These are phyloP conservation scores for Popillia japonica DNA, from an alignment of 1,140 invertebrate species.

Conservation along the genomic window DNA sequence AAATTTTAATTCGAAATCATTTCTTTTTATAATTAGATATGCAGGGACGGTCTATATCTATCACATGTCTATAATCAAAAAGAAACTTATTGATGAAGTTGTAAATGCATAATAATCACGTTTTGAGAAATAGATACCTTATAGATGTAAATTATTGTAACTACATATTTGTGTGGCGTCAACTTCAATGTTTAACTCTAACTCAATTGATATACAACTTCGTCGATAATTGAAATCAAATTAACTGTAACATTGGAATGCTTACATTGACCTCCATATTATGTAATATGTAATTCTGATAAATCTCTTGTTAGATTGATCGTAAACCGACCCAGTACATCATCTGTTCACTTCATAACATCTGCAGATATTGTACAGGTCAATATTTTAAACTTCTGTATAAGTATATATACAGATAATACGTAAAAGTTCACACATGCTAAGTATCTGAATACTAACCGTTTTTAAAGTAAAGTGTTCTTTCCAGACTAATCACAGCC, in stretches of 20 bases:
- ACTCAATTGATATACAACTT: neutral
- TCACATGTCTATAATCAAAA: conserved; percentile 32
- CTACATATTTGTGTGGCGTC: neutral
- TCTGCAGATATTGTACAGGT: conserved; percentile 39
- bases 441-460: too few species aligned
- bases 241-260: conserved; percentile 10
- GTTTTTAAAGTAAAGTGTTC: too few species aligned
- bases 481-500: too few species aligned
- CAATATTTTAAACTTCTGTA: conserved; percentile 4
- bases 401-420: neutral
- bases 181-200: neutral
- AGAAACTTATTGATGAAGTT: conserved; percentile 17
- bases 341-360: conserved; percentile 35
- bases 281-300: conserved; percentile 27
- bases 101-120: neutral
- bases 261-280: conserved; percentile 24
- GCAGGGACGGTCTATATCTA: conserved; percentile 31
- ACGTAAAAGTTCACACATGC: too few species aligned
- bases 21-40: conserved; percentile 18
- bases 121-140: neutral
- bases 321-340: conserved; percentile 34
- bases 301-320: conserved; percentile 34
- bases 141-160: neutral
- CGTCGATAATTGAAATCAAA: neutral
- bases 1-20: conserved; percentile 31